These are phyloP conservation scores for Leucophenga maculata DNA, from an alignment of 2,888 invertebrate species.

Conservation along the genomic window DNA sequence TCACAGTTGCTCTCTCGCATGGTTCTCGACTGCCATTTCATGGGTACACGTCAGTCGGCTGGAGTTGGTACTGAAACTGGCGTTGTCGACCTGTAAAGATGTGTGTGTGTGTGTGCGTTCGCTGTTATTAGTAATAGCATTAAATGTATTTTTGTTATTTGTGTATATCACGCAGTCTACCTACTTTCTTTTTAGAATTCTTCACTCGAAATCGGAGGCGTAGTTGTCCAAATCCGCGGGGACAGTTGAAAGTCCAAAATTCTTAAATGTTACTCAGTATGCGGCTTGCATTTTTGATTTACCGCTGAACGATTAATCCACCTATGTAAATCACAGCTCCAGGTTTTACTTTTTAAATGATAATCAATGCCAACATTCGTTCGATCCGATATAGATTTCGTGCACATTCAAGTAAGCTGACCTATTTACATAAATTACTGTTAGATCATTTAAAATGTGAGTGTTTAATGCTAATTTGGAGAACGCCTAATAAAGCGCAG, in stretches of 20 bases:
- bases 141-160: slow-evolving; percentile 32
- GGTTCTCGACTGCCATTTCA: no score
- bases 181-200: slow-evolving; percentile 58
- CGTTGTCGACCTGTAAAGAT: slow-evolving; percentile 29
- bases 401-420: not conserved
- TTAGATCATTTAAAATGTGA: not conserved
- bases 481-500: no score
- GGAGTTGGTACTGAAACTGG: not conserved
- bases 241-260: slow-evolving; percentile 15
- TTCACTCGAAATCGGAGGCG: not conserved
- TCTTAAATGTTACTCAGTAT: not conserved
- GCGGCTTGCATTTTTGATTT: slow-evolving; percentile 10
- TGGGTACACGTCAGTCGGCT: slow-evolving; percentile 48
- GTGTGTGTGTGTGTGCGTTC: no score
- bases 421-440: slow-evolving; percentile 14
- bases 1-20: not conserved
- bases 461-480: no score
- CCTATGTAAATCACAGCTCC: slow-evolving; percentile 24
- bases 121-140: no score
- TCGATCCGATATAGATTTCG: slow-evolving; percentile 1
- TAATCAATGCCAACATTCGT: not conserved
- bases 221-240: not conserved
- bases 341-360: slow-evolving; percentile 32
- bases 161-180: slow-evolving; percentile 44
- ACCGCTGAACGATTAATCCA: not conserved